Evolutionary conservation across 2,888 invertebrate genomes (phyloP).

Genomic region (Podabrus alpinus): DNA sequence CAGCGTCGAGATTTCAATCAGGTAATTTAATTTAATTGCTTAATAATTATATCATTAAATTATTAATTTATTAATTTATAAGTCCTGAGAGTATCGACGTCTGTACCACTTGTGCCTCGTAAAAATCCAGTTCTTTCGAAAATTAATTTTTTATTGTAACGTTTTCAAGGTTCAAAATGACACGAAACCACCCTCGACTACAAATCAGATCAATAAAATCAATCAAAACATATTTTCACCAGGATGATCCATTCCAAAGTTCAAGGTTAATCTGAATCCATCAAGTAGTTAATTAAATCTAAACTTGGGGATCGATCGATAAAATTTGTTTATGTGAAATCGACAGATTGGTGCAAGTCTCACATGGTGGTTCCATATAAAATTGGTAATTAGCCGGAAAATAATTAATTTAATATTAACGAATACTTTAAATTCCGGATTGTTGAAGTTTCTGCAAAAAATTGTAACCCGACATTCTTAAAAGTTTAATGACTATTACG

Average conservation of each 20-base stretch:
- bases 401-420: background rate
- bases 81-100: background rate
- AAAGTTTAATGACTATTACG: background rate
- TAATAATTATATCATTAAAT: background rate
- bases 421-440: background rate
- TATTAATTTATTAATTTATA: background rate
- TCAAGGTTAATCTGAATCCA: background rate
- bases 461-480: background rate
- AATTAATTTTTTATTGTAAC: background rate
- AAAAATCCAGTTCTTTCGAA: too few species aligned
- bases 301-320: background rate
- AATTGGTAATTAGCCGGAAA: background rate
- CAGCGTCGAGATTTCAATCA: background rate
- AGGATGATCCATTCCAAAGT: background rate
- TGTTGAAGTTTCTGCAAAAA: background rate
- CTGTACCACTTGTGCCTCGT: background rate
- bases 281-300: background rate
- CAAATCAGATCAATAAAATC: background rate
- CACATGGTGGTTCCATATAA: background rate
- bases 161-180: background rate
- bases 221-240: background rate
- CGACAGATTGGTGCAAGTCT: background rate
- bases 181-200: background rate
- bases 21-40: background rate
- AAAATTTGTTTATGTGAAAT: background rate